phyloP scores from a whole-genome alignment of 2,888 invertebrate species.

The Molorchus minor region DNA sequence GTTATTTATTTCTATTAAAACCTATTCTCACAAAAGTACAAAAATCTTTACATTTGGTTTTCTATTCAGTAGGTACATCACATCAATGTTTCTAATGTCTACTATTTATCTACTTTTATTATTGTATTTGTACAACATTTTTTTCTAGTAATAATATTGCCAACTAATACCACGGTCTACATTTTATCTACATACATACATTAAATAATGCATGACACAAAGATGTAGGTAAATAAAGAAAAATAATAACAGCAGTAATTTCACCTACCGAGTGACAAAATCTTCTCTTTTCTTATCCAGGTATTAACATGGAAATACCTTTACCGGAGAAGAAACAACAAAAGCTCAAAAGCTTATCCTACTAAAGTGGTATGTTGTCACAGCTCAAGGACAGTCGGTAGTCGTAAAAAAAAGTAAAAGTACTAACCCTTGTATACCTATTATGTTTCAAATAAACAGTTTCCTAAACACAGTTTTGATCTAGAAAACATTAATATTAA shows the following conservation, averaged over 20 bases:
- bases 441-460: background rate
- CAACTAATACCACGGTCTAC: conserved; percentile 50
- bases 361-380: background rate
- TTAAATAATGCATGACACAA: background rate
- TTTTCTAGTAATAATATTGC: conserved; percentile 46
- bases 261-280: too few species aligned
- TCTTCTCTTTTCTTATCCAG: too few species aligned
- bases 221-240: background rate
- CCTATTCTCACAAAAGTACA: conserved; percentile 41
- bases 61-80: conserved; percentile 9
- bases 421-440: background rate
- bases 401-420: background rate
- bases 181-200: conserved; percentile 32
- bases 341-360: background rate
- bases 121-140: conserved; percentile 45
- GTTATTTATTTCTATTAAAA: conserved; percentile 1
- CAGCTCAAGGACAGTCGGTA: background rate
- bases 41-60: conserved; percentile 35
- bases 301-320: background rate
- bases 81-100: conserved; percentile 6
- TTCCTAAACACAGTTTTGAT: background rate
- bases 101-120: conserved; percentile 26
- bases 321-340: background rate
- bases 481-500: conserved; percentile 5
- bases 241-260: background rate